These are phyloP conservation scores for Hystrix cristata DNA, from an alignment of 2,113 vertebrate species.

Conservation along the genomic window DNA sequence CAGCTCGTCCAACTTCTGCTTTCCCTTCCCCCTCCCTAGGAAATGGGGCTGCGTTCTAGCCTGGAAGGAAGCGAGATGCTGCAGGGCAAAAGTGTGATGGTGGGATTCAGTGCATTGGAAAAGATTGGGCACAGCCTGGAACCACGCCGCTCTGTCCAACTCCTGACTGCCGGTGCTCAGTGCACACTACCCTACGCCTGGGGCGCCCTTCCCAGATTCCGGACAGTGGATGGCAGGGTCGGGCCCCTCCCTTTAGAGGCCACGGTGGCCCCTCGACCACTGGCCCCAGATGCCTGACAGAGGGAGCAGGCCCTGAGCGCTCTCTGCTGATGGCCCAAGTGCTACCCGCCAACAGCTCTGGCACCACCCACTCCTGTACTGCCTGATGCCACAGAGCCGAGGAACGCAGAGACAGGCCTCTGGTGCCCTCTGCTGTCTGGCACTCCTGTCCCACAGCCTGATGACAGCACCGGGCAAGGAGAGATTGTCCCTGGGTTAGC, in stretches of 20 bases:
- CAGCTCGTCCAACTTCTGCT: fast-evolving
- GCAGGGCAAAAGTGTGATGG: not conserved
- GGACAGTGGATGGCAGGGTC: not conserved
- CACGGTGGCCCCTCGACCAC: fast-evolving
- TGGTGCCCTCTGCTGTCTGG: conserved; percentile 82
- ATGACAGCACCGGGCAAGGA: not conserved
- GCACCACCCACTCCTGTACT: not conserved
- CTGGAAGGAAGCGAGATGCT: not conserved
- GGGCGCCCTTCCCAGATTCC: not conserved
- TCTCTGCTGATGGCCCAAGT: not conserved
- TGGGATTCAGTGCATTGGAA: not conserved
- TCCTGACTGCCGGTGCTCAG: not conserved
- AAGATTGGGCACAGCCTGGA: not conserved
- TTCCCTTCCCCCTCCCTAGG: fast-evolving
- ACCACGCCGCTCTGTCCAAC: fast-evolving
- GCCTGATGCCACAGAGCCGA: not conserved
- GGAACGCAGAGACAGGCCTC: conserved; percentile 41
- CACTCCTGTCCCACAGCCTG: not conserved
- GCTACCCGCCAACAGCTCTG: not conserved
- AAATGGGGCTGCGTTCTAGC: not conserved
- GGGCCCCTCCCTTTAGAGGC: not conserved
- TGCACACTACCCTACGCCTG: fast-evolving
- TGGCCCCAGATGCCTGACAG: not conserved
- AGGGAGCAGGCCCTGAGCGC: too few species aligned
- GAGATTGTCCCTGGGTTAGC: too few species aligned